Base-by-base conservation (phyloP, 2,113 vertebrate species). In the Stictonetta naevosa region DNA sequence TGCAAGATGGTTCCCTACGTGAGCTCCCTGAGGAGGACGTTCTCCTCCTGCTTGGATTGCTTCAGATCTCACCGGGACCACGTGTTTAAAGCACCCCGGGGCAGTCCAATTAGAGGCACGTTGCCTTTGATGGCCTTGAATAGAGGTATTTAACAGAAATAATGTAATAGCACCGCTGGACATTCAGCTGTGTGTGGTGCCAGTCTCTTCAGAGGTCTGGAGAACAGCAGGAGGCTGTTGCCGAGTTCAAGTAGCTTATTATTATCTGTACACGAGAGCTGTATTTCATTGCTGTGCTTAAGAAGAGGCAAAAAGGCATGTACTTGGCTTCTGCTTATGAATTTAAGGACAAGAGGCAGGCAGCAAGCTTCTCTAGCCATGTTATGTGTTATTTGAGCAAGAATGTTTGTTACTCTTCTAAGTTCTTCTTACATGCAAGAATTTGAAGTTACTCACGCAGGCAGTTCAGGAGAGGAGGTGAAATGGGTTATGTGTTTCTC, bases 61-160 rank as follows among this genome's bases (percentile, higher is more conserved):
- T 53, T 67, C 53, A 52, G 55, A 42, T 79, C 33, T 48, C 40
- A 3, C 3, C 12, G 13, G 42, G 33, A 29, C 2, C 10, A 6
- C 5, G 23, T 13, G 28, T 56, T 81, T 26, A 12, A 63, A 75
- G 10, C 10, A 1, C 3, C 0, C 0, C 4, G 16, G 1, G 10
- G 7, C 23, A 10, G 55, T 16, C 50, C 59, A 29, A 10, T 83
- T 50, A 64, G 63, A 73, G 19, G 25, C 38, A 15, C 16, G 71
- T 48, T 38, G 28, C 50, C 48, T 68, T 56, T 46, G 59, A 26
- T 34, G 33, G 46, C 8, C 46, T 86, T 13, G 8, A 80, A 28
- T 15, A 23, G 72, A 72, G 15, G 8, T 11, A 2, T 20, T 13
- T 20, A 72, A 50, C 13, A 58, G 50, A 13, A 71, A 62, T 11